Percentiles rank a stretch among this genome's conserved stretches.
phyloP scores from a whole-genome alignment of 2,888 invertebrate species.

The Ctena decussata region DNA sequence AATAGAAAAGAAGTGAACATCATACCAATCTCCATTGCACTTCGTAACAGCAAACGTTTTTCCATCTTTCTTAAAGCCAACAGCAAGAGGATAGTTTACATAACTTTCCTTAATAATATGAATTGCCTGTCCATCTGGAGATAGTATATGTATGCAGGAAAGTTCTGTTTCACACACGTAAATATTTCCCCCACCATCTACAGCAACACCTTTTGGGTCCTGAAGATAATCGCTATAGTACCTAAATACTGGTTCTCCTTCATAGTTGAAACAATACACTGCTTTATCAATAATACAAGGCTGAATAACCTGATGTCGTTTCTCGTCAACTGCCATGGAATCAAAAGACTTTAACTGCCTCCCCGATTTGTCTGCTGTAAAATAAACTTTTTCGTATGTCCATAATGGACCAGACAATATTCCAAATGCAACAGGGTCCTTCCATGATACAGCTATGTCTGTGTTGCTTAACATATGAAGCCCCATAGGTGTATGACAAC shows the following conservation, averaged over 20 bases:
- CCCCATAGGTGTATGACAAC: neutral
- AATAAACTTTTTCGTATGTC: neutral
- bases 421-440: constrained; percentile 9
- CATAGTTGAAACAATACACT: neutral
- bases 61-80: neutral
- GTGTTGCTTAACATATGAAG: neutral
- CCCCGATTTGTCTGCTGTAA: neutral
- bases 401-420: neutral
- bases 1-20: no score
- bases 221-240: neutral
- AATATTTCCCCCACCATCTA: neutral
- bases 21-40: no score
- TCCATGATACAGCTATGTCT: neutral
- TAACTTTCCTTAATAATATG: neutral
- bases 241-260: neutral
- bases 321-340: neutral
- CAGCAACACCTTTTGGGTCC: neutral
- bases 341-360: neutral
- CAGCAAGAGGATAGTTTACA: neutral
- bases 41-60: neutral
- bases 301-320: neutral
- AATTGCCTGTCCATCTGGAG: neutral
- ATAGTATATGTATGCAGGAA: neutral
- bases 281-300: neutral
- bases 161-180: neutral